Conservation (phyloP, 2,888 invertebrate genomes). For the Platycheirus albimanus region DNA sequence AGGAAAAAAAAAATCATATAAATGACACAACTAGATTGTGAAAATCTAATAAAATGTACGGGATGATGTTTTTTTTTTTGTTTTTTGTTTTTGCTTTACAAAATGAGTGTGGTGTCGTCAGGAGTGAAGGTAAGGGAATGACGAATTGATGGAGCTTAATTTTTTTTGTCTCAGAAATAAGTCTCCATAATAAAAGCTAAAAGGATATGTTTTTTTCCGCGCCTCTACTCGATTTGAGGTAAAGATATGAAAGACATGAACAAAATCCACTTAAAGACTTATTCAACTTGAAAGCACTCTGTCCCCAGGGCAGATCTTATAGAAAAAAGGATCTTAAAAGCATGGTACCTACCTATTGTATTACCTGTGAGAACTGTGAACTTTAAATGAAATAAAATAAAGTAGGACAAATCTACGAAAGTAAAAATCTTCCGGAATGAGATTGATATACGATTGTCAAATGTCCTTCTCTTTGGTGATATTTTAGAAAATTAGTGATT, state of each 20-base stretch:
- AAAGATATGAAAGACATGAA: constrained; percentile 36
- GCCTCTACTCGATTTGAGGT: background rate
- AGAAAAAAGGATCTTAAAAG: background rate
- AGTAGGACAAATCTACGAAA: background rate
- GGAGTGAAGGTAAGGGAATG: constrained; percentile 39
- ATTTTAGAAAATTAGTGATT: too few species aligned
- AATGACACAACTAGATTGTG: constrained; percentile 65
- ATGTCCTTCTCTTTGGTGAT: too few species aligned
- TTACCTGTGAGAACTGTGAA: background rate
- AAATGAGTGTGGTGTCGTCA: constrained; percentile 49
- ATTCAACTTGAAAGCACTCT: constrained; percentile 22
- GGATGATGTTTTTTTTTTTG: too few species aligned
- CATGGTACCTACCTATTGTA: background rate
- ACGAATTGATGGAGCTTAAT: background rate
- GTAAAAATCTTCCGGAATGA: constrained; percentile 34
- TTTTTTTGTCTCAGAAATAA: constrained; percentile 9
- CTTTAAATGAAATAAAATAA: constrained; percentile 7
- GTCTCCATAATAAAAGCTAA: constrained; percentile 52
- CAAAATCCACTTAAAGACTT: constrained; percentile 21
- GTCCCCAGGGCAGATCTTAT: background rate
- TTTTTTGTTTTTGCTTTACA: background rate
- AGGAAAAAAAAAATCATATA: constrained; percentile 35
- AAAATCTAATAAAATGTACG: constrained; percentile 70
- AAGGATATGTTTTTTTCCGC: constrained; percentile 10
- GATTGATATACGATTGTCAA: constrained; percentile 21